These are phyloP conservation scores for Mormyrops boulengeri DNA, from an alignment of 2,797 vertebrate species.

Conservation along the genomic window DNA sequence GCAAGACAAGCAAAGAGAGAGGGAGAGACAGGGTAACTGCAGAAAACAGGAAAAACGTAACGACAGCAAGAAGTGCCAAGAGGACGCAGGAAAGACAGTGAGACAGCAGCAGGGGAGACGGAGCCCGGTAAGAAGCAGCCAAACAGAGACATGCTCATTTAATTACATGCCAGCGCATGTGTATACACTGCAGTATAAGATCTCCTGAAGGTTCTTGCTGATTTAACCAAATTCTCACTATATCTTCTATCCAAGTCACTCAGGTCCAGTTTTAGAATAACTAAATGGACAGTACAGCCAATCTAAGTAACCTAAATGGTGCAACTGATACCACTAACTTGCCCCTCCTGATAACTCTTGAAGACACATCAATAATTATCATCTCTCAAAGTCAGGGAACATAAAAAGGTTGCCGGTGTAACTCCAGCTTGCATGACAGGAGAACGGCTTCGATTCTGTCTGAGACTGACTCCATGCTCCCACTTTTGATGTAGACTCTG, in stretches of 20 bases:
- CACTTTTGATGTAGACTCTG: neutral
- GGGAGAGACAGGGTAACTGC: neutral
- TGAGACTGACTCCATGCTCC: neutral
- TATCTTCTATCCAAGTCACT: neutral
- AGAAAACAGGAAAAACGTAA: neutral
- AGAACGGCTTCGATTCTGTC: neutral
- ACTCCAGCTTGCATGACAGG: neutral
- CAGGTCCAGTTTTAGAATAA: neutral
- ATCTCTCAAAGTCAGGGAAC: neutral
- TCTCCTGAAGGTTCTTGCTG: neutral
- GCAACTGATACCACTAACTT: neutral
- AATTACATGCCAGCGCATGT: neutral
- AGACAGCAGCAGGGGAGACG: neutral
- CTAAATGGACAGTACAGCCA: neutral
- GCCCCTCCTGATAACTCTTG: neutral
- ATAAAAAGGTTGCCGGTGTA: neutral
- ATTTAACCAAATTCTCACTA: neutral
- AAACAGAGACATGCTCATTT: neutral
- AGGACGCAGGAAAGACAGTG: neutral
- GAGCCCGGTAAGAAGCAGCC: neutral
- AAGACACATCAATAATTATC: neutral
- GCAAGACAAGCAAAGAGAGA: neutral
- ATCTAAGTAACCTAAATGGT: neutral
- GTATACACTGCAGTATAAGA: neutral
- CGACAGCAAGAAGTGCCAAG: no score